phyloP scores from a whole-genome alignment of 2,113 vertebrate species.

The Sander lucioperca region DNA sequence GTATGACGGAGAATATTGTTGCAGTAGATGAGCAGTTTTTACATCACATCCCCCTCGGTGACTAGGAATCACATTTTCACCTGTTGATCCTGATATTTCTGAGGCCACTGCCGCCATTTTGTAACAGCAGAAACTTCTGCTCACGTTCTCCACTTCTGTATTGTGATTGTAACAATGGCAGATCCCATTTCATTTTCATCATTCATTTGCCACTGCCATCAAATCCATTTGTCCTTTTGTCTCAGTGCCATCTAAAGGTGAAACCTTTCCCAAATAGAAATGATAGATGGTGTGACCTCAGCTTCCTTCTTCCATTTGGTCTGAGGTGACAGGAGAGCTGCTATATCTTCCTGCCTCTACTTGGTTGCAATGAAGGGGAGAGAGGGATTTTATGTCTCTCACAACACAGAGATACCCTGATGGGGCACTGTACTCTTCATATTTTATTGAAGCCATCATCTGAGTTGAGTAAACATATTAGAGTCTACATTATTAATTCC shows the following conservation, averaged over 20 bases:
- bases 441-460: constrained; percentile 79
- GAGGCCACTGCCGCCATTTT: not conserved
- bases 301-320: constrained; percentile 51
- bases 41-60: not conserved
- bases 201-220: constrained; percentile 26
- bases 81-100: not conserved
- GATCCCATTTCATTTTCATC: constrained; percentile 25
- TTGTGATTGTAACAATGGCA: not conserved
- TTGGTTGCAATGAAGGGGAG: not conserved
- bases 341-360: constrained; percentile 29
- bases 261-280: constrained; percentile 54
- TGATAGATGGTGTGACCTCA: constrained; percentile 55
- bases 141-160: not conserved
- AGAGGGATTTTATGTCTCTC: constrained; percentile 9
- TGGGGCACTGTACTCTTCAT: constrained; percentile 67
- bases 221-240: constrained; percentile 40
- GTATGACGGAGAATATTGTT: not conserved
- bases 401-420: constrained; percentile 25
- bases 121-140: not conserved
- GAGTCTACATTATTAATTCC: constrained; percentile 82
- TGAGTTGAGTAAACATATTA: constrained; percentile 78
- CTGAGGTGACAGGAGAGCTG: constrained; percentile 14
- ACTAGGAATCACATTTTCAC: not conserved
- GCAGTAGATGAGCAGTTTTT: not conserved
- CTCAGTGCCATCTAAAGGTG: constrained; percentile 33